A percentile compares a stretch with the other conserved stretches of the same genome.
phyloP scores from a whole-genome alignment of 35 echinoderm and acorn worm genomes.

The Lytechinus pictus region DNA sequence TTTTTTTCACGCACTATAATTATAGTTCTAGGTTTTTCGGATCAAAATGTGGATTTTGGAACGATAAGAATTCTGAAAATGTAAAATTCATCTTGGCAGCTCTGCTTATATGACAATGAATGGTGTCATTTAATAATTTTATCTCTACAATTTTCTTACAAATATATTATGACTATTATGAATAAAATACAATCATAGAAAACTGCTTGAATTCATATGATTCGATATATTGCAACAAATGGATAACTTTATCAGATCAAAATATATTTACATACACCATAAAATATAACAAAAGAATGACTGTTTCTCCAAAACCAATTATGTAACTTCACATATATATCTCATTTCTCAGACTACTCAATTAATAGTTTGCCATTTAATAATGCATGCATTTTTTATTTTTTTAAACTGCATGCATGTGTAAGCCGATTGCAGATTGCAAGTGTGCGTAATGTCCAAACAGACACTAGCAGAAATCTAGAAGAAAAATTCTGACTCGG shows the following conservation, averaged over 20 bases:
- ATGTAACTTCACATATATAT: background rate
- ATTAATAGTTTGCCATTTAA: too few species aligned
- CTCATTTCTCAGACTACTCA: background rate
- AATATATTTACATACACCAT: background rate
- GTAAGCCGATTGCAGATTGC: too few species aligned
- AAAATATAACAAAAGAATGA: background rate
- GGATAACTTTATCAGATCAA: background rate
- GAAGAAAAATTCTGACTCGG: too few species aligned
- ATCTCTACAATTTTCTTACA: background rate
- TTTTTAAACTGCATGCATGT: too few species aligned
- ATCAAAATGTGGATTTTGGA: background rate
- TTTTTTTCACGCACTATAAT: too few species aligned
- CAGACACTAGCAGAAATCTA: too few species aligned
- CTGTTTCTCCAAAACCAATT: background rate
- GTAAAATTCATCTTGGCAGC: background rate
- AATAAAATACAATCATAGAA: background rate
- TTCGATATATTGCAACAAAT: background rate
- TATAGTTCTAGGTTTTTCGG: background rate
- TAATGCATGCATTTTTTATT: too few species aligned
- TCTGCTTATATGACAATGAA: background rate
- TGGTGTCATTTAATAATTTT: background rate
- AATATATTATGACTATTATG: background rate
- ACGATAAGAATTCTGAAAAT: too few species aligned
- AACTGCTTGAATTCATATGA: background rate
- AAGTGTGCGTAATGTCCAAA: too few species aligned